These are phyloP conservation scores for Regulus satrapa DNA, from an alignment of 2,113 vertebrate genomes.

Conservation along the genomic window DNA sequence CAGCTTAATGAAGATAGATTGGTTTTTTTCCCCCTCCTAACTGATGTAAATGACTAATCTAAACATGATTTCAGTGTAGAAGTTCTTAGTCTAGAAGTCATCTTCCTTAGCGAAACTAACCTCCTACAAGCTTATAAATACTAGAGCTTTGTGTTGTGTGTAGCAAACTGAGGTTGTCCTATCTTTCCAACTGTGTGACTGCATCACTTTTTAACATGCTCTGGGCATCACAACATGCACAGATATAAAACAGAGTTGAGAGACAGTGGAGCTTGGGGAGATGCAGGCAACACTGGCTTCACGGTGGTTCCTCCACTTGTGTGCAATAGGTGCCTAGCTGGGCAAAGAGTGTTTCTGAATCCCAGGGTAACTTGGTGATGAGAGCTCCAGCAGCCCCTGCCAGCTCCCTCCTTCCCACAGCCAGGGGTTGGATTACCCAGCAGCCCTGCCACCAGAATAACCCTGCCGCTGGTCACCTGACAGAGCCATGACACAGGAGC, in stretches of 20 bases:
- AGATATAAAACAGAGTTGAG: not conserved
- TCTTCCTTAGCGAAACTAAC: not conserved
- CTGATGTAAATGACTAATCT: not conserved
- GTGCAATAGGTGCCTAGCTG: not conserved
- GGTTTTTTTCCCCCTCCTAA: not conserved
- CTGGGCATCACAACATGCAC: not conserved
- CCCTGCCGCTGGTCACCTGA: slow-evolving; percentile 12
- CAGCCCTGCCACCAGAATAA: slow-evolving; percentile 26
- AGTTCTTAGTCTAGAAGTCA: not conserved
- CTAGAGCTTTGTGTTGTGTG: not conserved
- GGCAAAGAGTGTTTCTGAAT: not conserved
- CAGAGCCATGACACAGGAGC: not conserved
- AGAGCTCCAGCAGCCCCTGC: slow-evolving; percentile 10
- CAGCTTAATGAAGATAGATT: not conserved
- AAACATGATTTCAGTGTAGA: not conserved
- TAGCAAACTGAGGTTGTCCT: not conserved
- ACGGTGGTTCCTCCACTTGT: rapidly evolving
- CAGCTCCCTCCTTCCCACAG: slow-evolving; percentile 26
- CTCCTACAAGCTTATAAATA: not conserved
- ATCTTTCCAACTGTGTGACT: not conserved
- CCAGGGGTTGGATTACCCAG: slow-evolving; percentile 25
- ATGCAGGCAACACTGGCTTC: not conserved
- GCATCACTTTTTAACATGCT: not conserved
- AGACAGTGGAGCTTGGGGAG: not conserved
- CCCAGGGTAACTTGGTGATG: not conserved